Conservation (phyloP, 2,888 invertebrate species). For the Orthonevra nobilis region DNA sequence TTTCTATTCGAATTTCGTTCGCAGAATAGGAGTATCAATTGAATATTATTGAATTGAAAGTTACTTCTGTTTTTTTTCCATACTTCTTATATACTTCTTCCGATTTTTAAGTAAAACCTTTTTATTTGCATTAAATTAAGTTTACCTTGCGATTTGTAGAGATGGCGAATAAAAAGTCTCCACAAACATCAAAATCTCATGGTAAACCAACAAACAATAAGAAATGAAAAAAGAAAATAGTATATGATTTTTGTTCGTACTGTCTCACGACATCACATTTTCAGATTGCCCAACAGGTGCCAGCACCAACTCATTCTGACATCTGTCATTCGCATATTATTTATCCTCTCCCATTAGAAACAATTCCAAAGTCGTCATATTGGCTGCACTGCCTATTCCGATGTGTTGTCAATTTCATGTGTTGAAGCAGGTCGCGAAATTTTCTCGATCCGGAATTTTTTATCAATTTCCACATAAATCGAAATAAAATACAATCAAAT, state of each 20-base stretch:
- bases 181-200: no score
- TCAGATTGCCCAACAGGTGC: constrained; percentile 25
- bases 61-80: no score
- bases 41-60: no score
- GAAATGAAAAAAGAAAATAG: no score
- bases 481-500: constrained; percentile 36
- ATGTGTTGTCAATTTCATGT: constrained; percentile 73
- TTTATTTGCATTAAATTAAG: no score
- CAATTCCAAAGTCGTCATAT: constrained; percentile 37
- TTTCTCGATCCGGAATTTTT: constrained; percentile 51
- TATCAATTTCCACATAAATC: constrained; percentile 52
- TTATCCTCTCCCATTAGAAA: constrained; percentile 39
- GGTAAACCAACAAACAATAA: no score
- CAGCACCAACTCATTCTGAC: constrained; percentile 6
- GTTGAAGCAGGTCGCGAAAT: constrained; percentile 71
- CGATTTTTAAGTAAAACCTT: no score
- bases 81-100: no score
- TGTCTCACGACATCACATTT: not conserved
- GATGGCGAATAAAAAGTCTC: no score
- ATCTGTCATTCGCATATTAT: constrained; percentile 48
- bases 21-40: no score
- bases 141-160: no score
- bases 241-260: not conserved
- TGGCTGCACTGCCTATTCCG: constrained; percentile 59
- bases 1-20: no score